Conservation (phyloP, 2,113 vertebrate species). For the Nicator chloris region DNA sequence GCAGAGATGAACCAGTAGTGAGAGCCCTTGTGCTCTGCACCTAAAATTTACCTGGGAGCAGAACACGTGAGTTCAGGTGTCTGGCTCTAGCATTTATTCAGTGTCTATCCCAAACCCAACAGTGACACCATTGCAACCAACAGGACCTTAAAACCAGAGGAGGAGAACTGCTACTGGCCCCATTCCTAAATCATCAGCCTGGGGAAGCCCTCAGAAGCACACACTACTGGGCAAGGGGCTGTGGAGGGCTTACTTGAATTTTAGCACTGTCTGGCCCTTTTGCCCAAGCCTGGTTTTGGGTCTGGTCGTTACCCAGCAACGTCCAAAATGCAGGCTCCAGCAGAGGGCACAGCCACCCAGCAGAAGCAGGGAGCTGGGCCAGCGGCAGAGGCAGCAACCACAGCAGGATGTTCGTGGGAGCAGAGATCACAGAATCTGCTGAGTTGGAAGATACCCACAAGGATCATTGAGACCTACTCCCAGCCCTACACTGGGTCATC, state of each 20-base stretch:
- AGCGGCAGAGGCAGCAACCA: not conserved
- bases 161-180: not conserved
- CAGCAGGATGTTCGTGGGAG: not conserved
- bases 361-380: not conserved
- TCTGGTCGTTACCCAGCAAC: not conserved
- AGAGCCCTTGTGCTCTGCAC: not conserved
- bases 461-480: not conserved
- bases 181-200: not conserved
- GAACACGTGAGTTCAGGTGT: not conserved
- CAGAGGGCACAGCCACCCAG: conserved; percentile 48
- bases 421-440: not conserved
- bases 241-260: not conserved
- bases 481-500: not conserved
- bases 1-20: not conserved
- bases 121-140: not conserved
- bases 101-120: not conserved
- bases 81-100: not conserved
- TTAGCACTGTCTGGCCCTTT: not conserved
- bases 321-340: not conserved
- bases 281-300: not conserved
- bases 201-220: not conserved
- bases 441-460: not conserved
- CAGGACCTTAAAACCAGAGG: fast-evolving
- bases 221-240: fast-evolving
- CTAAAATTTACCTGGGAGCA: not conserved